Evolutionary conservation across 2,888 invertebrate species (phyloP).

Genomic region (Caenorhabditis sp.): DNA sequence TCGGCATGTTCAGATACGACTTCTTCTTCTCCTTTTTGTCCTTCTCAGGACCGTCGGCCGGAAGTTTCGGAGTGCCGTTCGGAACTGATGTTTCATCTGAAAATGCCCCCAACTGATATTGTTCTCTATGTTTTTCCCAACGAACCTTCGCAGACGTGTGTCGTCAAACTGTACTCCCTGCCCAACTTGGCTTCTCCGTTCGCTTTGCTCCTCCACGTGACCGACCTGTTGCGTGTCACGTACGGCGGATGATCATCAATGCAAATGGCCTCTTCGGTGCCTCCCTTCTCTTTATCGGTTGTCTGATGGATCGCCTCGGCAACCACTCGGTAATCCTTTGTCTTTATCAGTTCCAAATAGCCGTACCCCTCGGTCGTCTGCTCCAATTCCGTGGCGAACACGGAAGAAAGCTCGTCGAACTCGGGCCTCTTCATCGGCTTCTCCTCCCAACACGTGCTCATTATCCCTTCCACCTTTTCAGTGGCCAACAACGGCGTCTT

Average conservation of each 20-base stretch:
- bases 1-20: slow-evolving; percentile 51
- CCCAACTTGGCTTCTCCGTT: slow-evolving; percentile 42
- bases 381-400: slow-evolving; percentile 71
- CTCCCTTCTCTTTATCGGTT: slow-evolving; percentile 1
- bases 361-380: slow-evolving; percentile 72
- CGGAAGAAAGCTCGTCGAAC: slow-evolving; percentile 70
- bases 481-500: slow-evolving; percentile 67
- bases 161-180: slow-evolving; percentile 53
- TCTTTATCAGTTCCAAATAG: slow-evolving; percentile 65
- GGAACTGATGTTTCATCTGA: slow-evolving; percentile 26
- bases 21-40: slow-evolving; percentile 45
- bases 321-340: slow-evolving; percentile 61
- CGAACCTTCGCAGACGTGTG: slow-evolving; percentile 46
- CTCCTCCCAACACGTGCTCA: slow-evolving; percentile 74
- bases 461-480: slow-evolving; percentile 73
- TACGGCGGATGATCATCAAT: slow-evolving; percentile 48
- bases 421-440: slow-evolving; percentile 70
- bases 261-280: slow-evolving; percentile 25
- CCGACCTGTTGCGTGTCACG: slow-evolving; percentile 47
- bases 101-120: neutral
- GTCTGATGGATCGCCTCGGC: slow-evolving; percentile 15
- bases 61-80: slow-evolving; percentile 37
- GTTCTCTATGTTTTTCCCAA: too few species aligned
- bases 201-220: slow-evolving; percentile 42
- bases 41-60: slow-evolving; percentile 26